Conservation (phyloP, 2,113 vertebrate species). For the Grus americana region DNA sequence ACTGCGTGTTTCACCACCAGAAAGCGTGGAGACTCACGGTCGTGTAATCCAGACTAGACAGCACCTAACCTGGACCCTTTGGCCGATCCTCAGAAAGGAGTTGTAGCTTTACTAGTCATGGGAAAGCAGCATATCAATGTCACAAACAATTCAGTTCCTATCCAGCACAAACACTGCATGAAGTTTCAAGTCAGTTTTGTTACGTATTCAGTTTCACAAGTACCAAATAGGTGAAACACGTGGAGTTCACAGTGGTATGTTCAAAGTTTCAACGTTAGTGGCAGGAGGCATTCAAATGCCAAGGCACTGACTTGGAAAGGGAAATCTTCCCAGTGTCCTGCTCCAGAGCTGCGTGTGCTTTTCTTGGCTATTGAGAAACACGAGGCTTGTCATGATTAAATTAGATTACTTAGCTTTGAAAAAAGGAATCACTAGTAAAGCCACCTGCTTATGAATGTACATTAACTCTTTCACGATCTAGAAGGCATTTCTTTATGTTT, state of each 20-base stretch:
- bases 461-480: neutral
- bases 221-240: neutral
- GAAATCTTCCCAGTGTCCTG: neutral
- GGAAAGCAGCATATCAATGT: neutral
- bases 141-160: neutral
- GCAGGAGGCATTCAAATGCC: neutral
- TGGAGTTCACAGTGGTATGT: neutral
- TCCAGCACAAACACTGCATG: neutral
- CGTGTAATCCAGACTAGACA: neutral
- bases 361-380: neutral
- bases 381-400: neutral
- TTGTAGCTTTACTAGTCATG: neutral
- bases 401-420: neutral
- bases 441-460: neutral
- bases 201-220: neutral
- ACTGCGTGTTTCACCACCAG: neutral
- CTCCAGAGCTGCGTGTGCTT: neutral
- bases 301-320: neutral
- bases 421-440: neutral
- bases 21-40: fast-evolving
- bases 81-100: neutral
- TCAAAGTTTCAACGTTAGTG: neutral
- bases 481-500: neutral
- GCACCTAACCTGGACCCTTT: neutral
- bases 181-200: neutral